Evolutionary conservation across 1,140 invertebrate species (phyloP), one percentile per base, ranked within the genome.

Genomic region (Archegozetes longisetosus): DNA sequence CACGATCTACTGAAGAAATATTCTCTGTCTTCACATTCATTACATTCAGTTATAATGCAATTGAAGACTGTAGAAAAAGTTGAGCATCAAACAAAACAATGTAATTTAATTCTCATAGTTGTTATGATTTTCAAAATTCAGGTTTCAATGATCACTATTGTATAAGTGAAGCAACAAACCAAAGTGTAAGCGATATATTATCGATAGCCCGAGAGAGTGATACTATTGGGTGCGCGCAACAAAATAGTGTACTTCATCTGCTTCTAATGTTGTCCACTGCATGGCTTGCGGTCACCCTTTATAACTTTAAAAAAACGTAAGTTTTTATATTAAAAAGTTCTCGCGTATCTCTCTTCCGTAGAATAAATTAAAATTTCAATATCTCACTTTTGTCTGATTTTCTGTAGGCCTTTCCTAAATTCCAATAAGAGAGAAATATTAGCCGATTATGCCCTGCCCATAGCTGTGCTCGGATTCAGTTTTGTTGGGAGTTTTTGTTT

Each of bases 231-330:
- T 79, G 78, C 65, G 67, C 72, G 50, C 66, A 77, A 50, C 80
- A 82, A 63, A 77, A 73, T 55, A 78, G 76, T 63, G 71, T 82
- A 58, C 70, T 82, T 3, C 82, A 79, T 66, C 68, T 82, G 25
- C 67, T 82, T 17, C 71, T 82, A 23, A 80, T 80, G 76, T 71
- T 79, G 46, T 79, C 79, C 22, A 82, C 80, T 23, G 71, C 81
- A 14, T 81, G 78, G 78, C 66, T 82, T 4, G 78, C 78, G 22
- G 70, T 80, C 3, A 78, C 77, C 23, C 67, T 82, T 20, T 81
- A 73, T 64, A 74, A 76, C 60, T 77, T 78, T 64, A 73, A 74
- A 20, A 75, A 76, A 68, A 77, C 76, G 75, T 78, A 69, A 66
- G 70, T 54, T 46, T 32, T 78, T 61, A 22, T 29, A 48, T 54